Conservation (phyloP, 2,888 invertebrate species). For the Linnaemya tessellans region DNA sequence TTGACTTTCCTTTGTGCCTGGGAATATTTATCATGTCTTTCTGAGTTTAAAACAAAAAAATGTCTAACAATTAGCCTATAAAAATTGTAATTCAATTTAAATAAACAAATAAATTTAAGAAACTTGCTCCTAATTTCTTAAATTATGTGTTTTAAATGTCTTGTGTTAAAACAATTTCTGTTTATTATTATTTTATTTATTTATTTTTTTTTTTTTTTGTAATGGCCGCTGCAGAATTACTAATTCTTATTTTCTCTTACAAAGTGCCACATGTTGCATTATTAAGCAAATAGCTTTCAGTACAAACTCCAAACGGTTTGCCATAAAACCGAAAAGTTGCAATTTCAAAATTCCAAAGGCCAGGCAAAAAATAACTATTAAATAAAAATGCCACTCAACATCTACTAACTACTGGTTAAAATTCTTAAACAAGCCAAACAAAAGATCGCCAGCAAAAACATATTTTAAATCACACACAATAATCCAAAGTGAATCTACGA, state of each 20-base stretch:
- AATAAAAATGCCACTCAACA: neutral
- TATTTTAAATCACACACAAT: neutral
- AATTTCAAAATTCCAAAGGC: neutral
- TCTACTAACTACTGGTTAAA: constrained; percentile 36
- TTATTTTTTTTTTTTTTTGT: neutral
- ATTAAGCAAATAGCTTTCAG: constrained; percentile 9
- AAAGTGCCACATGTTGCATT: neutral
- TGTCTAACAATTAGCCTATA: too few species aligned
- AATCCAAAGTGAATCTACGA: constrained; percentile 1
- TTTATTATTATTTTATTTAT: too few species aligned
- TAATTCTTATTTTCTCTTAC: too few species aligned
- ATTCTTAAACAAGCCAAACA: neutral
- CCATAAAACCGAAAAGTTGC: constrained; percentile 4
- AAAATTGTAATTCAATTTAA: too few species aligned
- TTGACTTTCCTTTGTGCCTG: too few species aligned
- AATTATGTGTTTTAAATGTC: too few species aligned
- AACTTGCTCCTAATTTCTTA: too few species aligned
- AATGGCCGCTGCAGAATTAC: too few species aligned
- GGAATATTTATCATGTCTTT: too few species aligned
- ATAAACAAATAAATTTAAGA: too few species aligned
- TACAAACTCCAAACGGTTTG: constrained; percentile 7
- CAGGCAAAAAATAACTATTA: neutral
- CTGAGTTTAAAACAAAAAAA: too few species aligned
- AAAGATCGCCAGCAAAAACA: constrained; percentile 27
- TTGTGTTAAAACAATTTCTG: too few species aligned